A percentile compares a stretch with the other conserved stretches of the same genome.
phyloP scores from a whole-genome alignment of 2,888 invertebrate genomes.

The Lithosia quadra region DNA sequence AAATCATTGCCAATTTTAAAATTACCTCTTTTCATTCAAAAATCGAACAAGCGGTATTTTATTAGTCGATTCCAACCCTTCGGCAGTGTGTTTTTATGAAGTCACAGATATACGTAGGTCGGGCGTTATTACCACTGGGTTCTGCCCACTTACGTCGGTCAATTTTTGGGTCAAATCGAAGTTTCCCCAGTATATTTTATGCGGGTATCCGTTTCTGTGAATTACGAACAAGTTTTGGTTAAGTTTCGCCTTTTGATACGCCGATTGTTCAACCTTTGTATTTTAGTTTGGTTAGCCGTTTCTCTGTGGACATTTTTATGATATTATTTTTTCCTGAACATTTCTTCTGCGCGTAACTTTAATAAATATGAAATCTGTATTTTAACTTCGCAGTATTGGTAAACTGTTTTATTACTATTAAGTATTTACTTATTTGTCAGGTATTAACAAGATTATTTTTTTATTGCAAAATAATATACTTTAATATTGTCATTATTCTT shows the following conservation, averaged over 20 bases:
- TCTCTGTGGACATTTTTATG: constrained; percentile 24
- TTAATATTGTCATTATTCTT: no score
- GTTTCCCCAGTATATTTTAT: constrained; percentile 50
- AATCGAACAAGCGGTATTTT: constrained; percentile 17
- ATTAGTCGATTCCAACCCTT: constrained; percentile 33
- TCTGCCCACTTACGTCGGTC: constrained; percentile 68
- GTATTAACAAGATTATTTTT: no score
- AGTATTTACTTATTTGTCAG: no score
- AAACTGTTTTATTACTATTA: not conserved
- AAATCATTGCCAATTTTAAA: constrained; percentile 9
- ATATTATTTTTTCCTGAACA: constrained; percentile 14
- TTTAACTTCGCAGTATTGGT: not conserved
- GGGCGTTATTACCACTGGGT: constrained; percentile 67
- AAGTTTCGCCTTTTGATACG: constrained; percentile 50
- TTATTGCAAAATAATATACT: no score
- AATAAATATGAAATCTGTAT: not conserved
- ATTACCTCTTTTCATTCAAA: constrained; percentile 4
- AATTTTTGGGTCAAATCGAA: constrained; percentile 73
- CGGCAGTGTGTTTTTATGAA: constrained; percentile 68
- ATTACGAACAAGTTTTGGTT: constrained; percentile 51
- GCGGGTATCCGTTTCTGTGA: constrained; percentile 51
- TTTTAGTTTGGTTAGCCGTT: constrained; percentile 38
- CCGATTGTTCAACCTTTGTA: constrained; percentile 47
- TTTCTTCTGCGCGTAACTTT: not conserved
- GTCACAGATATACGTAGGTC: constrained; percentile 64